A percentile compares a stretch with the other conserved stretches of the same genome.
phyloP scores from a whole-genome alignment of 2,888 invertebrate species.

The Stomorhina lunata region DNA sequence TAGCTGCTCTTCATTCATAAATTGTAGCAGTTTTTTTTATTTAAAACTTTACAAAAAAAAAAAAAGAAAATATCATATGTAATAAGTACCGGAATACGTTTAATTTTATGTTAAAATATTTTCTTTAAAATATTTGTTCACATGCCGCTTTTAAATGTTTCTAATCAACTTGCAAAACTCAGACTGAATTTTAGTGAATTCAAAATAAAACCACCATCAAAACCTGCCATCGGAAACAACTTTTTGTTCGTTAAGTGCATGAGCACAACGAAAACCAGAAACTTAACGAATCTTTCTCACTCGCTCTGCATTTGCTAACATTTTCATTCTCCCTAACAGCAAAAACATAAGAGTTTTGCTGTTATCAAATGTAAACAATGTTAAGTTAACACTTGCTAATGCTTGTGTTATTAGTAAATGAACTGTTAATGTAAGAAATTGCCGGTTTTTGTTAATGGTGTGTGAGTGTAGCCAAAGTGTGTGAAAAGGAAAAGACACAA shows the following conservation, averaged over 20 bases:
- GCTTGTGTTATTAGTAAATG: not conserved
- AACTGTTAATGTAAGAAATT: too few species aligned
- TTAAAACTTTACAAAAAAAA: not conserved
- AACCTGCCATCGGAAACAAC: slow-evolving; percentile 49
- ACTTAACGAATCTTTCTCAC: slow-evolving; percentile 46
- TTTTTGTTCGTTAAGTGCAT: slow-evolving; percentile 58
- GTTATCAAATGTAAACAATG: slow-evolving; percentile 59
- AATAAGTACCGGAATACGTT: slow-evolving; percentile 52
- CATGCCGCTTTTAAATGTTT: slow-evolving; percentile 56
- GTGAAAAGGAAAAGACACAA: too few species aligned
- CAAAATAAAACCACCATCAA: slow-evolving; percentile 26
- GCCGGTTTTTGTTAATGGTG: slow-evolving; percentile 26
- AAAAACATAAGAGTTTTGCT: not conserved
- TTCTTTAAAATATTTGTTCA: not conserved
- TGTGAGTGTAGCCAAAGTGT: too few species aligned
- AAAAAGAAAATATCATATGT: slow-evolving; percentile 25
- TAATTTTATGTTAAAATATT: slow-evolving; percentile 12
- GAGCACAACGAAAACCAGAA: slow-evolving; percentile 6
- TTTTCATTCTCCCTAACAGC: not conserved
- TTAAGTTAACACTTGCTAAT: slow-evolving; percentile 21
- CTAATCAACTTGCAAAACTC: slow-evolving; percentile 53
- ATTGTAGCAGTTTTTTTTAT: not conserved
- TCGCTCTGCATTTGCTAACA: not conserved
- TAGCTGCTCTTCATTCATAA: slow-evolving; percentile 45
- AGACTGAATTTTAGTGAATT: slow-evolving; percentile 58